Base-by-base conservation (phyloP, 30 jellyfish, hydroid and myxozoan genomes). In the Chrysaora quinquecirrha region DNA sequence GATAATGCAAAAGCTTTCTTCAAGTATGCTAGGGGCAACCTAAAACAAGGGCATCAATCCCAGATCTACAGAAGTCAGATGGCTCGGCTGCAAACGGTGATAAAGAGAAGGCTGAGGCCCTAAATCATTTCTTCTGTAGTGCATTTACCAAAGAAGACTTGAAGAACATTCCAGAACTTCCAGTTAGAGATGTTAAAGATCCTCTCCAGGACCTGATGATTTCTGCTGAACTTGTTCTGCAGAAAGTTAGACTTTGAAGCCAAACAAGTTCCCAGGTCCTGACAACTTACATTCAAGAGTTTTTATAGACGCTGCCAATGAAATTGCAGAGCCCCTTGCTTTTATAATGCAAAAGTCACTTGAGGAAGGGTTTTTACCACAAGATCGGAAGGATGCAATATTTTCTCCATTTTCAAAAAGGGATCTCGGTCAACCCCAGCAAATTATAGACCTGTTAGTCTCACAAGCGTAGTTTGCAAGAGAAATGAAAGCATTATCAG, bases 371-470 rank as follows among this genome's bases (percentile, higher is more conserved):
- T 64, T 64, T 29, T 64, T 64, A 64, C 76, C 76, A 64, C 76
- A 64, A 25, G 76, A 64, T 64, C 29, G 76, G 52, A 64, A 64
- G n/a, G 76, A 64, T 64, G 48, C 76, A 64, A 64, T 64, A 64
- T 16, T 64, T 38, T 64, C 76, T 29, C 76, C 52, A 33, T 64
- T 64, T 64, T 64, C 76, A 64, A 64, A 50, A 74, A 74, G 74
- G 76, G 73, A 19, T 29, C 73, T 38, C 63, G 35, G 65, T 35
- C 85, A 38, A 29, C 29, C 49, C 65, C 73, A 38, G 28, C 49
- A 38, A 73, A 73, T 78, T 73, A 73, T 49, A 48, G 85, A 22
- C 82, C 82, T 33, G 82, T 71, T 16, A 32, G 82, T 22, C 82
- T 71, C 82, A 71, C 69, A 47, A 47, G 82, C 82, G 48, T 71